phyloP scores from a whole-genome alignment of 2,113 vertebrate species.

The Scatophagus argus region DNA sequence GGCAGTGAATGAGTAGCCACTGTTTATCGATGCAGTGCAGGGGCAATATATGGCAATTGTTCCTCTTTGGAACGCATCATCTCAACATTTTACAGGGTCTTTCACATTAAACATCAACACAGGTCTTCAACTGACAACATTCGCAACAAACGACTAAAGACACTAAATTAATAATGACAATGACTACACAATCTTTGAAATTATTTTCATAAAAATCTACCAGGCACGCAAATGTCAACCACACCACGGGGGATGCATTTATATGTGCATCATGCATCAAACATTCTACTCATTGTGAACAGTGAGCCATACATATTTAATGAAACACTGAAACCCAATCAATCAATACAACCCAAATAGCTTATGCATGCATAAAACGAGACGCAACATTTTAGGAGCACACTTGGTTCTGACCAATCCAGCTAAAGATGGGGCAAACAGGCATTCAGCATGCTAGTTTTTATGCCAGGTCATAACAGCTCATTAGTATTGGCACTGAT shows the following conservation, averaged over 20 bases:
- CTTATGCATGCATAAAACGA: background rate
- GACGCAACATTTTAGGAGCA: background rate
- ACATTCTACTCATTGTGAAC: background rate
- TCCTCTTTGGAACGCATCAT: background rate
- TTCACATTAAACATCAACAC: background rate
- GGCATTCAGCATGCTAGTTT: background rate
- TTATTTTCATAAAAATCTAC: background rate
- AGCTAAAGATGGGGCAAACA: background rate
- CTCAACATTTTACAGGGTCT: background rate
- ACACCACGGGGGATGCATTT: background rate
- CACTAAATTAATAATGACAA: background rate
- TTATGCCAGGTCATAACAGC: background rate
- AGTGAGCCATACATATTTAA: background rate
- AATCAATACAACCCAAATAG: constrained; percentile 13
- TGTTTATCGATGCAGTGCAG: constrained; percentile 51
- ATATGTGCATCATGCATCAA: background rate
- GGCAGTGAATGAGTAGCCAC: constrained; percentile 52
- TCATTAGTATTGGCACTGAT: background rate
- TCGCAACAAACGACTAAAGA: background rate
- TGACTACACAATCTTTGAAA: background rate
- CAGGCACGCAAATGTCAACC: background rate
- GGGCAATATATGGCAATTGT: constrained; percentile 24
- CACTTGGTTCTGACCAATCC: background rate
- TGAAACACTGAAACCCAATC: background rate
- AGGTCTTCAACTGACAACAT: background rate